Evolutionary conservation across 2,888 invertebrate species (phyloP).

Genomic region (Latheticus oryzae): DNA sequence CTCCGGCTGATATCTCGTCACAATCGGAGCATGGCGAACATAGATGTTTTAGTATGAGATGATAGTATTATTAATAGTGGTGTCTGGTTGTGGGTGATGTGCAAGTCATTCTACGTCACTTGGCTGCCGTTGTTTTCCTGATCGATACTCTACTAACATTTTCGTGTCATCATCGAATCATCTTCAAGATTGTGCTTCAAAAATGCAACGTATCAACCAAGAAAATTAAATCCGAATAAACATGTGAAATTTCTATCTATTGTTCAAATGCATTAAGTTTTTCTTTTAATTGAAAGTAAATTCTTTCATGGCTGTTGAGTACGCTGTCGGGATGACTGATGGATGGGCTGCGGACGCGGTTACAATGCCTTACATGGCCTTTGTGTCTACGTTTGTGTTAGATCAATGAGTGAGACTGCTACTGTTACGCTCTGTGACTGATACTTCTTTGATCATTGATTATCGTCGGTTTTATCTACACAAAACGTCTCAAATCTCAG

Average conservation of each 20-base stretch:
- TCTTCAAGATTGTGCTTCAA: slow-evolving; percentile 32
- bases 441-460: slow-evolving; percentile 37
- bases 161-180: slow-evolving; percentile 59
- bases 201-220: no score
- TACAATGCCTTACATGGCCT: slow-evolving; percentile 59
- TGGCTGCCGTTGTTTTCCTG: slow-evolving; percentile 63
- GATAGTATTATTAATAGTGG: slow-evolving; percentile 66
- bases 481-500: no score
- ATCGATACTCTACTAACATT: slow-evolving; percentile 64
- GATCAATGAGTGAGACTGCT: slow-evolving; percentile 53
- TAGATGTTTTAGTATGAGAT: slow-evolving; percentile 63
- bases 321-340: slow-evolving; percentile 59
- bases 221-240: slow-evolving; percentile 5
- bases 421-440: slow-evolving; percentile 35
- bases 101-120: slow-evolving; percentile 65
- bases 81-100: slow-evolving; percentile 64
- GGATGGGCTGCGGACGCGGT: slow-evolving; percentile 57
- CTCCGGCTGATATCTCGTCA: slow-evolving; percentile 51
- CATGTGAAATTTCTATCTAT: slow-evolving; percentile 37
- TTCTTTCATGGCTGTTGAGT: slow-evolving; percentile 59
- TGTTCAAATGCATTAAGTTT: slow-evolving; percentile 49
- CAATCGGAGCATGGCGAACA: slow-evolving; percentile 60
- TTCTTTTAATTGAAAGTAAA: slow-evolving; percentile 59
- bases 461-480: no score
- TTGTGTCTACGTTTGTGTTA: slow-evolving; percentile 55